Conservation (phyloP, 2,888 invertebrate genomes). For the Thereva unica region DNA sequence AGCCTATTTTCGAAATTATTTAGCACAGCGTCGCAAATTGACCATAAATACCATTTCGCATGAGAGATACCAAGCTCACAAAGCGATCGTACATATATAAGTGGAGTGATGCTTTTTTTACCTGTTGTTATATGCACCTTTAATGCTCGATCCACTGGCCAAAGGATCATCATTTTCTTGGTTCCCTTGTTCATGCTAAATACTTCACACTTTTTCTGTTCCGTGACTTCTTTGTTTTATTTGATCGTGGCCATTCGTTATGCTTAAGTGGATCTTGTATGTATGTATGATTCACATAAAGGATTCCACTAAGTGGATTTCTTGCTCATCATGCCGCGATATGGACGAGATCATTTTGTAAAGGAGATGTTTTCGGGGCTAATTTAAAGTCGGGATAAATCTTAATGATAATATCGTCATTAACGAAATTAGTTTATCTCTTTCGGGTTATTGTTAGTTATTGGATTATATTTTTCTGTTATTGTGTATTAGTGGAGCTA, state of each 20-base stretch:
- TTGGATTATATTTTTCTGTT: no score
- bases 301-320: no score
- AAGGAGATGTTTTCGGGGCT: no score
- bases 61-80: slow-evolving; percentile 15
- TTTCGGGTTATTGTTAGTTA: no score
- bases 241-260: slow-evolving; percentile 32
- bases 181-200: slow-evolving; percentile 5
- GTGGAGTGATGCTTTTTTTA: slow-evolving; percentile 9
- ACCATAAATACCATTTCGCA: slow-evolving; percentile 28
- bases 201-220: slow-evolving; percentile 33
- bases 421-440: no score
- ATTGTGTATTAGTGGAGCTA: no score
- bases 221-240: slow-evolving; percentile 30
- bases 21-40: slow-evolving; percentile 23
- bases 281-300: slow-evolving; percentile 14
- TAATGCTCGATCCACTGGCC: not conserved
- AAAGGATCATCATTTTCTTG: not conserved
- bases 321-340: no score
- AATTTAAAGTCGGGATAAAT: no score
- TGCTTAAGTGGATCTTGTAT: slow-evolving; percentile 33
- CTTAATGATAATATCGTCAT: no score
- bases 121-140: slow-evolving; percentile 8
- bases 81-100: slow-evolving; percentile 22
- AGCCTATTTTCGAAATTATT: slow-evolving; percentile 19
- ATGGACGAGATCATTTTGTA: no score